Evolutionary conservation across 2,797 vertebrate genomes (phyloP).

Genomic region (Chaenodraco wilsoni): DNA sequence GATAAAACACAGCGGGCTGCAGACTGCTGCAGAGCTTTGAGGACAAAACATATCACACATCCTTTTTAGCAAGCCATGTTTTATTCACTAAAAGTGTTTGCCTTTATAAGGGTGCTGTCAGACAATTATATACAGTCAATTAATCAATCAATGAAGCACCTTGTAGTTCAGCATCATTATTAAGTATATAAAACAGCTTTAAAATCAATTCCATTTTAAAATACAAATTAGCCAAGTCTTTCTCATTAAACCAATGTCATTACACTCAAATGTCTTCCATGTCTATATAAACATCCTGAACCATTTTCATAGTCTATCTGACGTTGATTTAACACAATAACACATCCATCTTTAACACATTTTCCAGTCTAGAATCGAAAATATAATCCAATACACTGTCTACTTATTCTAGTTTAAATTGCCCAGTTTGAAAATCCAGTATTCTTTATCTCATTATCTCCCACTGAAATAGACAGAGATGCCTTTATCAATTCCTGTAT

Average conservation of each 20-base stretch:
- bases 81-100: background rate
- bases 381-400: background rate
- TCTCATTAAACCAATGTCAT: background rate
- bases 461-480: background rate
- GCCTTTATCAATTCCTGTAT: background rate
- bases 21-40: background rate
- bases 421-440: background rate
- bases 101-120: background rate
- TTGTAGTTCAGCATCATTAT: background rate
- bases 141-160: accelerated
- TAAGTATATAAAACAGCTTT: background rate
- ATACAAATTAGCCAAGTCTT: background rate
- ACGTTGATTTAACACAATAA: background rate
- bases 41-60: background rate
- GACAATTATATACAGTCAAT: no score
- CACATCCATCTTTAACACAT: background rate
- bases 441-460: background rate
- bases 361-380: background rate
- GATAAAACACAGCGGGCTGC: background rate
- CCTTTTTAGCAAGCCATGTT: background rate
- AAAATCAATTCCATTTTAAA: background rate
- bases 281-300: no score
- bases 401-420: background rate
- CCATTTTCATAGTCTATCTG: no score
- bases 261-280: no score